These are phyloP conservation scores for Polyommatus iphigenia DNA, from an alignment of 2,888 invertebrate genomes.

Conservation along the genomic window DNA sequence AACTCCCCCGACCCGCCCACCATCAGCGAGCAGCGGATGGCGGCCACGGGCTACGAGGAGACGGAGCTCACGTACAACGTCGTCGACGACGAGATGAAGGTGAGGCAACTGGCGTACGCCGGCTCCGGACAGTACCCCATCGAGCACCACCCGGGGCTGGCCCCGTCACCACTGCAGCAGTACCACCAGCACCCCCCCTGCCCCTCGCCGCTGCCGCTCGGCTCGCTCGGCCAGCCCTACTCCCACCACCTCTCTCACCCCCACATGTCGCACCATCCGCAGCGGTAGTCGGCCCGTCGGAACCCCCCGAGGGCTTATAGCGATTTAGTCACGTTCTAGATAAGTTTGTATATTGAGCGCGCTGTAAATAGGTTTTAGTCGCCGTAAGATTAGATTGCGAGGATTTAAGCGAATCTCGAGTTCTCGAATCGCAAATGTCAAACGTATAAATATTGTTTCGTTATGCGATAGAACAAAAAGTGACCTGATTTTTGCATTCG, in stretches of 20 bases:
- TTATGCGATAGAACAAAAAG: constrained; percentile 41
- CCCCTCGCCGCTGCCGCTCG: constrained; percentile 86
- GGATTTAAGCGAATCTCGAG: constrained; percentile 50
- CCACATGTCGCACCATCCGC: constrained; percentile 89
- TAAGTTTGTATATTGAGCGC: constrained; percentile 53
- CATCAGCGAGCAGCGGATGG: constrained; percentile 96
- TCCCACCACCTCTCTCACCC: constrained; percentile 82
- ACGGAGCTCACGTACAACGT: constrained; percentile 98
- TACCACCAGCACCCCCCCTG: constrained; percentile 88
- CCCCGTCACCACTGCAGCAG: constrained; percentile 84
- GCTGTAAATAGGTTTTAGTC: constrained; percentile 65
- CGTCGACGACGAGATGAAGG: constrained; percentile 97
- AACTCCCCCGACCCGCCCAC: constrained; percentile 96
- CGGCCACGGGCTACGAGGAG: constrained; percentile 98
- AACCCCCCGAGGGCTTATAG: constrained; percentile 52
- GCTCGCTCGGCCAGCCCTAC: constrained; percentile 75
- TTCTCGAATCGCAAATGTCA: not conserved
- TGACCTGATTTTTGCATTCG: constrained; percentile 49
- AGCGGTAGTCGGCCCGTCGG: constrained; percentile 84
- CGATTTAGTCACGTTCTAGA: constrained; percentile 71
- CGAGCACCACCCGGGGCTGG: constrained; percentile 83
- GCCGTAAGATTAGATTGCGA: constrained; percentile 49
- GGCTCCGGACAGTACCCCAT: constrained; percentile 86
- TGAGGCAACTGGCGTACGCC: constrained; percentile 96
- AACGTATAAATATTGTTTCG: not conserved